Evolutionary conservation across 2,888 invertebrate genomes (phyloP), one percentile per base, ranked within the genome.

Genomic region (Limenitis camilla): DNA sequence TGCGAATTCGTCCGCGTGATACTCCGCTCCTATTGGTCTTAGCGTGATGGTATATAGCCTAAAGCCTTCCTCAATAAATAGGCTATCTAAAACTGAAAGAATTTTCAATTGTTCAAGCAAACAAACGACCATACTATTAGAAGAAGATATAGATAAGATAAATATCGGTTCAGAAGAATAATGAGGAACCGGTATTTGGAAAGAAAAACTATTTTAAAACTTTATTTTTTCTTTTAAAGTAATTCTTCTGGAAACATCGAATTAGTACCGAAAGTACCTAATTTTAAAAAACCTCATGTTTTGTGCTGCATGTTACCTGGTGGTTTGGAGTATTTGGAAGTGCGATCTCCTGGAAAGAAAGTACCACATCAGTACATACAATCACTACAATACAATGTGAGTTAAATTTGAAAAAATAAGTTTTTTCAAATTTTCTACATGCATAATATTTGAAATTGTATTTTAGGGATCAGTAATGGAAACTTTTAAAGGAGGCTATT

Each of bases 401-500:
- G 80, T 72, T 48, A 6, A 8, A 32, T 29, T n/a, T 3, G 10
- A 5, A 35, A 35, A n/a, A 36, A 10, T 36, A 36, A 6, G 10
- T 6, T n/a, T 10, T 9, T 6, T 36, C 5, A 10, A 40, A 8
- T 32, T 19, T 4, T 32, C 31, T 19, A 36, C 5, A 2, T 8
- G 6, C 11, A 28, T 0, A 28, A n/a, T 29, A 35, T 29, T 35
- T 19, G 6, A 36, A 19, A 41, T 8, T 11, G 35, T 11, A 47
- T 64, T 62, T 11, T 62, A 92, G 91, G 91, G 91, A 0, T 68
- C 81, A 43, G 82, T 90, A 4, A 74, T 91, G 63, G 84, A 89
- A 53, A 92, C 92, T 0, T 92, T 91, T 51, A 85, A 88, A 65
- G 77, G 76, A 28, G 91, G 92, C n/a, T 92, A 91, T 70, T 92